Evolutionary conservation across 1,140 invertebrate genomes (phyloP).

Genomic region (Drosophila biarmipes): DNA sequence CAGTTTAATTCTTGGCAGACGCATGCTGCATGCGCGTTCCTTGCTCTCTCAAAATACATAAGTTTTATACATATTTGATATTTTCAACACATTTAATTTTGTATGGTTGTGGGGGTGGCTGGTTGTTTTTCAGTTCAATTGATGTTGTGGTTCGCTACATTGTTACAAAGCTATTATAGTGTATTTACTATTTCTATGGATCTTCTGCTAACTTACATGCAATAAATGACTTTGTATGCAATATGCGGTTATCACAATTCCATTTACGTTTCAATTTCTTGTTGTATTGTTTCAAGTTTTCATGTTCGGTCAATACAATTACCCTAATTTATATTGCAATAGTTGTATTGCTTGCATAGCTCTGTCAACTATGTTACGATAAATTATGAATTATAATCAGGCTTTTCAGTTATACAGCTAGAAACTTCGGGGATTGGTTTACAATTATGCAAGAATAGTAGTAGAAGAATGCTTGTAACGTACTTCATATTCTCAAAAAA

Average conservation of each 20-base stretch:
- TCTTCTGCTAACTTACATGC: conserved; percentile 66
- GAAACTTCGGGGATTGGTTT: conserved; percentile 45
- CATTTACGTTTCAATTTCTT: conserved; percentile 65
- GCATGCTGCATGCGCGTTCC: conserved; percentile 84
- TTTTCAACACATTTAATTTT: conserved; percentile 9
- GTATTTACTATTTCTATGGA: conserved; percentile 39
- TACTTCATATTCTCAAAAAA: conserved; percentile 45
- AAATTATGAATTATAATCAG: conserved; percentile 71
- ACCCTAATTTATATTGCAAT: conserved; percentile 22
- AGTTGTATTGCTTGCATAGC: conserved; percentile 25
- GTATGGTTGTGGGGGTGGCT: conserved; percentile 11
- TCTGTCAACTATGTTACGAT: conserved; percentile 65
- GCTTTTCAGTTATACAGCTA: conserved; percentile 55
- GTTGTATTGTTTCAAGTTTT: conserved; percentile 29
- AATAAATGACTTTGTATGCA: conserved; percentile 77
- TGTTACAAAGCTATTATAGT: conserved; percentile 27
- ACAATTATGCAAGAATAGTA: conserved; percentile 8
- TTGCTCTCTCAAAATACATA: conserved; percentile 75
- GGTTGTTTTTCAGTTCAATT: conserved; percentile 36
- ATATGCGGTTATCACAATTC: conserved; percentile 73
- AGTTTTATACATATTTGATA: conserved; percentile 8
- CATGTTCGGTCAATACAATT: conserved; percentile 28
- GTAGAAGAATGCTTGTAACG: conserved; percentile 16
- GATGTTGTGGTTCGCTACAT: conserved; percentile 29
- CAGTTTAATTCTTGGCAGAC: conserved; percentile 79